Base-by-base conservation (phyloP, 2,888 invertebrate genomes). In the Petrophora chlorosata region DNA sequence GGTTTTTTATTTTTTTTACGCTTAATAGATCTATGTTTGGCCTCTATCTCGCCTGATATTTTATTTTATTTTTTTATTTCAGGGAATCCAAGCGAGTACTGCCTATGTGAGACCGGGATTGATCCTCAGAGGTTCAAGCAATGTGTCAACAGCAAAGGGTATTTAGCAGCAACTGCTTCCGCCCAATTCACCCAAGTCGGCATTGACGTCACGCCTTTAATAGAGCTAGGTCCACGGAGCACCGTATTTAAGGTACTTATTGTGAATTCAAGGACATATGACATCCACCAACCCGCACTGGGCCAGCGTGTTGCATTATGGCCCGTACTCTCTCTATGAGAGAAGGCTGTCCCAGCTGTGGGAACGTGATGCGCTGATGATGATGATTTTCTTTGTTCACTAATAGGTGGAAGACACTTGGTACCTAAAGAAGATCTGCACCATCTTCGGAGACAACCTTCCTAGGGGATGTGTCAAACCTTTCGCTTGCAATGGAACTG, bases 371-470 rank as follows among this genome's bases (percentile, higher is more conserved):
- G 19, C 5, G 5, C 4, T 19, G 4, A 7, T 7, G 7, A 19
- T 2, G 1, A 19, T 8, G n/a, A 25, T 0, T 3, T 25, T 25
- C 1, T 25, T 22, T n/a, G n/a, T 7, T 10, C 47, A 7, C 7
- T 43, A 0, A 56, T 71, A 65, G 17, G 72, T 76, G 0, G 59
- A 69, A 2, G 76, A 73, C 29, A 52, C 34, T 0, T 73, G 65
- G 65, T 78, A 70, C 22, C 52, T 81, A 22, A 70, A 74, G 59
- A 76, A 79, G 39, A 76, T 79, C 7, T 81, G 80, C 49, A 72
- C 75, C 0, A 67, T 79, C n/a, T 81, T 79, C 23, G 73, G 73
- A 0, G 72, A 74, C 3, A 58, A 67, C 10, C 50, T 56, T 1
- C 81, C 81, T 0, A 59, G 73, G 41, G 79, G 80, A 0, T 81